Base-by-base conservation (phyloP, 1,140 invertebrate species). In the Trissolcus basalis region DNA sequence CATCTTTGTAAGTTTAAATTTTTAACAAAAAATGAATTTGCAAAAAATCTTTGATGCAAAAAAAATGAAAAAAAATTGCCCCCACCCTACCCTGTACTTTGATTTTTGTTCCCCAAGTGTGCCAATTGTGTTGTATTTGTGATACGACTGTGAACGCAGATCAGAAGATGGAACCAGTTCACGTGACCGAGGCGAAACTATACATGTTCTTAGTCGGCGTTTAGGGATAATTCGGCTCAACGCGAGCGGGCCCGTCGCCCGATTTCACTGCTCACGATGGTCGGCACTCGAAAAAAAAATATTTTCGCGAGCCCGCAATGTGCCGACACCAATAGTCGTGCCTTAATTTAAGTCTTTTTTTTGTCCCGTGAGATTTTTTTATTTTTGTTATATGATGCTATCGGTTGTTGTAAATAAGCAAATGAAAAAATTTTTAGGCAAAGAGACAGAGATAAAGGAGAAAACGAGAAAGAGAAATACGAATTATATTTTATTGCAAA, bases 221-320 rank as follows among this genome's bases (percentile, higher is more conserved):
- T 44, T 64, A 67, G 67, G 61, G 15, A 49, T 53, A 59, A 59
- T 61, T 69, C 45, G 76, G 15, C 49, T 41, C 53, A 60, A 67
- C 12, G 63, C 8, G 14, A 50, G 45, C 15, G 48, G 27, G 48
- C 50, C 35, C 64, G 48, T 53, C 53, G 14, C 56, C 19, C 12
- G 48, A 59, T 59, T 64, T 64, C 55, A 50, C 65, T 71, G 77
- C 77, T 78, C 77, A 71, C 76, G 64, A 73, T 78, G 64, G 39
- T 45, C 50, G 45, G 56, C 45, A 41, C 51, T 27, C 19, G 19
- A 27, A 27, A 27, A 27, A 27, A 27, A 27, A 27, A 27, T 27
- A 6, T 6, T 55, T 36, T 55, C 49, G 8, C 69, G 45, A 27
- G 19, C 19, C 19, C 39, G n/a, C 11, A 43, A 59, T 11, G 47